Conservation (phyloP, 2,888 invertebrate genomes). For the Chaetogeoica ovagalla region DNA sequence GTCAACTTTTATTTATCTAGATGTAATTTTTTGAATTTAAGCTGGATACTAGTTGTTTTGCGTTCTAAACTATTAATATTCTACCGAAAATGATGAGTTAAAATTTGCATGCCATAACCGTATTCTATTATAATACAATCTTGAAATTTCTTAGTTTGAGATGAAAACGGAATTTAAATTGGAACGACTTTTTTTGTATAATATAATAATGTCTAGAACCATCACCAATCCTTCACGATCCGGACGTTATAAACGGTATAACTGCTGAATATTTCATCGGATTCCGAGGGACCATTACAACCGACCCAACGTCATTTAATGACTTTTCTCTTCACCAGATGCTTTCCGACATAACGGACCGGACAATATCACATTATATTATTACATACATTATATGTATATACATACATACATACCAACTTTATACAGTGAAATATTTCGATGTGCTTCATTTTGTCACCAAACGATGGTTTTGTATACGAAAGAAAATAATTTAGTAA, state of each 20-base stretch:
- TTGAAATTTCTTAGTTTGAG: not conserved
- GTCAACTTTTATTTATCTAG: too few relatives aligned
- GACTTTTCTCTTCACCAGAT: constrained; percentile 33
- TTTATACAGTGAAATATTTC: constrained; percentile 22
- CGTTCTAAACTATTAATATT: too few relatives aligned
- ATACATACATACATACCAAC: not conserved
- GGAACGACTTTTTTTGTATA: not conserved
- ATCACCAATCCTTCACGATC: constrained; percentile 38
- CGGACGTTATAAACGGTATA: constrained; percentile 31
- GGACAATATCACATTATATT: constrained; percentile 35
- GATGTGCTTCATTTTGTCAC: constrained; percentile 15
- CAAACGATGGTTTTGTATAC: constrained; percentile 8
- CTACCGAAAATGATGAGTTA: too few relatives aligned
- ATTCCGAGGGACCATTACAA: constrained; percentile 39
- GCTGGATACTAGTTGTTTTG: too few relatives aligned
- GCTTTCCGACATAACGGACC: constrained; percentile 6
- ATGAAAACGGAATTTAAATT: constrained; percentile 40
- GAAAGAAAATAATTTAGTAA: constrained; percentile 1
- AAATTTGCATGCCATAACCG: too few relatives aligned
- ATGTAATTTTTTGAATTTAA: too few relatives aligned
- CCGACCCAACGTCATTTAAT: constrained; percentile 23
- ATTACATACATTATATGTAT: not conserved
- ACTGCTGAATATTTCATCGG: constrained; percentile 51
- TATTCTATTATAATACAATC: too few relatives aligned
- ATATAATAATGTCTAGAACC: constrained; percentile 25